These are phyloP conservation scores for Schizopygopsis pylzovi DNA, from an alignment of 2,797 vertebrate species.

Conservation along the genomic window DNA sequence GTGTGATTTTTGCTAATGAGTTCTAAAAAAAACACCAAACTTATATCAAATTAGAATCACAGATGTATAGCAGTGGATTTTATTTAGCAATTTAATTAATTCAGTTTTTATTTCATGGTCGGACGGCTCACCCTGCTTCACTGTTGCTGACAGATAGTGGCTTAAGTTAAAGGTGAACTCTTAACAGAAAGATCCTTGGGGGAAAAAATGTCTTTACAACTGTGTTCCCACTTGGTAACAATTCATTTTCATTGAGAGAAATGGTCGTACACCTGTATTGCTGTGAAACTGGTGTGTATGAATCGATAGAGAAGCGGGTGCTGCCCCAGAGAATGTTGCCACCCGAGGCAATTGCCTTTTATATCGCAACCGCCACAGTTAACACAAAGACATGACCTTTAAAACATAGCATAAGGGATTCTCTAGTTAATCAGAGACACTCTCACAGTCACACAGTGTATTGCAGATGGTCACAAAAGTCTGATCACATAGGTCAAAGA, in stretches of 20 bases:
- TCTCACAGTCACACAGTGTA: background rate
- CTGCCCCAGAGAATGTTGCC: background rate
- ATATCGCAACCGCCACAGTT: background rate
- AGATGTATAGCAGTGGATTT: background rate
- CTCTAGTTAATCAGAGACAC: constrained; percentile 3
- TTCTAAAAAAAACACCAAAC: background rate
- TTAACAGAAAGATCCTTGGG: background rate
- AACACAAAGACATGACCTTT: constrained; percentile 27
- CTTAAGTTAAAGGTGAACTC: background rate
- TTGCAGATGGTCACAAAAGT: background rate
- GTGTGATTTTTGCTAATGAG: background rate
- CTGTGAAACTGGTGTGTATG: background rate
- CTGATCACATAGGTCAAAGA: background rate
- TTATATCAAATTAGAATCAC: too few species aligned
- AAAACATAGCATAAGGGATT: constrained; percentile 15
- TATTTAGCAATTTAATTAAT: background rate
- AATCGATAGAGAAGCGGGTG: constrained; percentile 1
- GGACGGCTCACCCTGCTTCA: background rate
- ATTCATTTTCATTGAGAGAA: constrained; percentile 2
- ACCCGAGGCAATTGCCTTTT: background rate
- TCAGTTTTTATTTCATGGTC: background rate
- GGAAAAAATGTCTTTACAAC: background rate
- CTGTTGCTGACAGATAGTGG: background rate
- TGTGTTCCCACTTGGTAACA: background rate
- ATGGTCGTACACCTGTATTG: background rate